Conservation (phyloP, 2,888 invertebrate genomes). For the Eumerus sabulonum region DNA sequence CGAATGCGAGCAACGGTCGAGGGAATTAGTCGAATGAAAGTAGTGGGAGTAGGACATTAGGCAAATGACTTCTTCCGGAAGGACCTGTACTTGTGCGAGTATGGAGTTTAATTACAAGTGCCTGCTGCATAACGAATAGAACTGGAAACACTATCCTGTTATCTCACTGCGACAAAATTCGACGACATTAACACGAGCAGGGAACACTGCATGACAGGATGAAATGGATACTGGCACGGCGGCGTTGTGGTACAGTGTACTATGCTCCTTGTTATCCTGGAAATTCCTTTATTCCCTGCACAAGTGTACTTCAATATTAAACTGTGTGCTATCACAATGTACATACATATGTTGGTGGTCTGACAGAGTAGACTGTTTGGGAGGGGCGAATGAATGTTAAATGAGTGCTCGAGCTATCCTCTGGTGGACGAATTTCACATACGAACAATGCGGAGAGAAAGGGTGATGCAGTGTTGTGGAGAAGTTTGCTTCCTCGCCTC, state of each 20-base stretch:
- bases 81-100: conserved; percentile 5
- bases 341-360: too few species aligned
- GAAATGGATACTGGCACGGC: conserved; percentile 6
- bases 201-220: conserved; percentile 16
- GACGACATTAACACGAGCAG: conserved; percentile 29
- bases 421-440: conserved; percentile 1
- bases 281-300: conserved; percentile 21
- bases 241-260: conserved; percentile 9
- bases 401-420: conserved; percentile 31
- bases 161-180: conserved; percentile 42
- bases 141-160: conserved; percentile 17
- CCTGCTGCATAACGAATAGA: conserved; percentile 19
- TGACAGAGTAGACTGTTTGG: too few species aligned
- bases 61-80: conserved; percentile 14
- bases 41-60: not conserved
- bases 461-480: not conserved
- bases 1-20: too few species aligned
- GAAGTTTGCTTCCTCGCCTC: too few species aligned
- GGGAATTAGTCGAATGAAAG: not conserved
- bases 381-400: conserved; percentile 40
- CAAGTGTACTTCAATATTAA: conserved; percentile 33
- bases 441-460: conserved; percentile 19
- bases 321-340: conserved; percentile 16
- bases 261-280: conserved; percentile 42
- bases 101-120: conserved; percentile 23